A percentile compares a stretch with the other conserved stretches of the same genome.
phyloP scores from a whole-genome alignment of 2,888 invertebrate species.

The Psylliodes chrysocephalus region DNA sequence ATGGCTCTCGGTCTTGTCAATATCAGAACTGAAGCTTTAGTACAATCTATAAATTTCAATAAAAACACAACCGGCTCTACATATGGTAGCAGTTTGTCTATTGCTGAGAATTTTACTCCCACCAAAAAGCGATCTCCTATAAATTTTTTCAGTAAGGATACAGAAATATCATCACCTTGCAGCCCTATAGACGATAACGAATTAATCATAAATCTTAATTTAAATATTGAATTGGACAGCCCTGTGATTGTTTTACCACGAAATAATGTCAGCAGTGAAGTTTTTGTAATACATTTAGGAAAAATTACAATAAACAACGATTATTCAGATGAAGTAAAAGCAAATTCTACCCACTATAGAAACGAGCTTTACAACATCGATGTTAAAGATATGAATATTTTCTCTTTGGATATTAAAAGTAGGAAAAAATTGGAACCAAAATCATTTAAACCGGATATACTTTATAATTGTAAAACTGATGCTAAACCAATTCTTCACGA shows the following conservation, averaged over 20 bases:
- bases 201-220: slow-evolving; percentile 63
- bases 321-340: slow-evolving; percentile 41
- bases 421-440: slow-evolving; percentile 59
- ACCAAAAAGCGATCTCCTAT: slow-evolving; percentile 63
- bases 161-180: slow-evolving; percentile 62
- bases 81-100: slow-evolving; percentile 60
- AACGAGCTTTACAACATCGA: slow-evolving; percentile 72
- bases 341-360: slow-evolving; percentile 50
- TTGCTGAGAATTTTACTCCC: slow-evolving; percentile 63
- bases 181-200: slow-evolving; percentile 59
- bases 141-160: slow-evolving; percentile 60
- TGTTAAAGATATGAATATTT: slow-evolving; percentile 88
- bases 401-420: slow-evolving; percentile 74
- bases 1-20: slow-evolving; percentile 91
- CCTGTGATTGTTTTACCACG: slow-evolving; percentile 92
- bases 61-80: slow-evolving; percentile 65
- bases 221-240: slow-evolving; percentile 86
- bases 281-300: slow-evolving; percentile 92
- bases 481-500: slow-evolving; percentile 92
- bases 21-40: slow-evolving; percentile 71
- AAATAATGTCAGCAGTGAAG: slow-evolving; percentile 79
- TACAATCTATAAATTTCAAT: slow-evolving; percentile 70
- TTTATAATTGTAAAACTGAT: slow-evolving; percentile 78
- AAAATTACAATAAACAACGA: slow-evolving; percentile 75
- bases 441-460: slow-evolving; percentile 67